Base-by-base conservation (phyloP, 2,888 invertebrate species). In the Drosophila fulvimacula region DNA sequence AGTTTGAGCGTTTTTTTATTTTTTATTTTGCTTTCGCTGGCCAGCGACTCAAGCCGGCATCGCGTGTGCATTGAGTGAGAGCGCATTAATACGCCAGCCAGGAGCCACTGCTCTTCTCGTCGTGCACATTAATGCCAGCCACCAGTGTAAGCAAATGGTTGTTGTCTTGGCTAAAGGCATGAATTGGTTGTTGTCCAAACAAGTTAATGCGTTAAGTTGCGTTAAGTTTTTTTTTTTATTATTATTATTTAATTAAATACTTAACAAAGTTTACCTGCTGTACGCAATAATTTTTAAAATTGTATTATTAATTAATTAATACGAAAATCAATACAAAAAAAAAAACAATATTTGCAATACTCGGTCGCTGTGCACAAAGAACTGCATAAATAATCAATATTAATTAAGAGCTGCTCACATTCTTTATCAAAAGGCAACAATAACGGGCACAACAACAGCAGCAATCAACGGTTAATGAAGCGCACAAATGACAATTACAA, bases 381-480 rank as follows among this genome's bases (percentile, higher is more conserved):
- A 38, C 41, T 46, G 48, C 48, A 68, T 63, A 17, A 27, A 74
- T 57, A 88, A 84, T 81, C 69, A 79, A 84, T 88, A 71, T 71
- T 79, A 74, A 88, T 82, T 79, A 78, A 79, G 58, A 70, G 24
- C 58, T 24, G 36, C 52, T 52, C 53, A 55, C 52, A 68, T 56
- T 60, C 46, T 44, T 62, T 70, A 81, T 81, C 74, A 60, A 60
- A 60, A 32, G 36, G 27, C 41, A 27, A 30, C 58, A 55, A 55
- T 32, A 55, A 55, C 55, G 41, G 41, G 30, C 30, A 30, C 30
- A 55, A 53, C 30, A 56, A 55, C 53, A 51, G 17, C 21, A 41
- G 19, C 53, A 59, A 84, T 68, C 83, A 63, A 84, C 78, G 68
- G 69, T 76, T 82, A 88, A 82, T 83, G 73, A 83, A 86, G 84